These are phyloP conservation scores for Saccostrea cuccullata DNA, from an alignment of 1,140 invertebrate species.

Conservation along the genomic window DNA sequence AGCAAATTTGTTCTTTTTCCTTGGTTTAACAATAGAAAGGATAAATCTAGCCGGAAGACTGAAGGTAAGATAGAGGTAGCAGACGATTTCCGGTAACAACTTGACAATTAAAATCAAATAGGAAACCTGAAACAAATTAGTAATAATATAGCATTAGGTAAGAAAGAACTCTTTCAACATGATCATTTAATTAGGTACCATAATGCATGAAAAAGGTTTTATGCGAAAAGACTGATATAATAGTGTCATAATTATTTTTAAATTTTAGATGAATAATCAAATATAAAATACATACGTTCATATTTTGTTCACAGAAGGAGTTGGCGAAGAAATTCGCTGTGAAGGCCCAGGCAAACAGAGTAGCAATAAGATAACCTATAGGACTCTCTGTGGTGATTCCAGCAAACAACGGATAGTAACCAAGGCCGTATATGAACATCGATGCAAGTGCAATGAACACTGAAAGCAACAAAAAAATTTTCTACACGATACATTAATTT, in stretches of 20 bases:
- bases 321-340: constrained; percentile 47
- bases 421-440: constrained; percentile 65
- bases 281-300: neutral
- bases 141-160: neutral
- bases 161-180: too few relatives aligned
- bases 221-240: neutral
- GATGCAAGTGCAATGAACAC: constrained; percentile 60
- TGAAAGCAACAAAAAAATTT: constrained; percentile 41
- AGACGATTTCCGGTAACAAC: constrained; percentile 56
- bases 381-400: constrained; percentile 52
- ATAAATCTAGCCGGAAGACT: constrained; percentile 57
- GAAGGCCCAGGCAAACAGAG: constrained; percentile 60
- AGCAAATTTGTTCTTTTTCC: constrained; percentile 22
- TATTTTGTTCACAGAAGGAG: constrained; percentile 9
- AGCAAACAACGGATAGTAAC: constrained; percentile 63
- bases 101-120: constrained; percentile 45
- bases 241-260: neutral
- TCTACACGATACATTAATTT: neutral
- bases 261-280: neutral
- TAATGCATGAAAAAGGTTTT: neutral
- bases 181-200: too few relatives aligned
- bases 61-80: constrained; percentile 62
- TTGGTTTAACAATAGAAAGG: constrained; percentile 20
- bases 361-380: constrained; percentile 53
- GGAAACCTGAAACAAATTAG: constrained; percentile 45